A percentile compares a stretch with the other conserved stretches of the same genome.
Conservation (phyloP, 2,113 vertebrate species). For the Lophura nycthemera region DNA sequence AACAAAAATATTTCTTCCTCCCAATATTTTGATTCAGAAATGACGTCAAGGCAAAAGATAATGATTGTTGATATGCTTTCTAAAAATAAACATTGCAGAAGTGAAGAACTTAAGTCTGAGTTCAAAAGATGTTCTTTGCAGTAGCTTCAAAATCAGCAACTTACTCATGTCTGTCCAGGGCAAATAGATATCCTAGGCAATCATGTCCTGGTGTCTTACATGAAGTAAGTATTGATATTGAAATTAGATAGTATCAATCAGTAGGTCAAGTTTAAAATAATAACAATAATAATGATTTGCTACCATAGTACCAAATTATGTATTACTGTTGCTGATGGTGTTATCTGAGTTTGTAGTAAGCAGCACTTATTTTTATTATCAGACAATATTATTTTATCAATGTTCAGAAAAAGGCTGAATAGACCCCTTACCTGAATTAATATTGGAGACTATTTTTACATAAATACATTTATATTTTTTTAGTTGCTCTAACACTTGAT, state of each 20-base stretch:
- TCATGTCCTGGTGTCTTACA: neutral
- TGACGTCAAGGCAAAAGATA: neutral
- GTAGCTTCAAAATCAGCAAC: neutral
- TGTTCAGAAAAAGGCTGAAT: neutral
- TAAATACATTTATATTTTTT: neutral
- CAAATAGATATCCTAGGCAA: neutral
- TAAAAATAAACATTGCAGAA: neutral
- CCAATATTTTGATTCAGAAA: neutral
- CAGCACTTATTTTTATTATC: neutral
- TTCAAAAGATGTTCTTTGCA: neutral
- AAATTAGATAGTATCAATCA: neutral
- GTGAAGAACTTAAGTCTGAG: neutral
- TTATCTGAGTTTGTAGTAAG: neutral
- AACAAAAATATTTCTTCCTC: neutral
- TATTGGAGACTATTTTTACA: neutral
- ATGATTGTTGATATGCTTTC: neutral
- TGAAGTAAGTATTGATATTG: neutral
- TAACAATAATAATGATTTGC: neutral
- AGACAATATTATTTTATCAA: neutral
- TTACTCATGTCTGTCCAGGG: neutral
- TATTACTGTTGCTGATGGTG: neutral
- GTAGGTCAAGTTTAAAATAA: neutral
- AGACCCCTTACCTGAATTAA: neutral
- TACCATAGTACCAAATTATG: rapidly evolving
- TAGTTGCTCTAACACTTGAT: neutral